Conservation (phyloP, 2,797 vertebrate species). For the Philypnodon macrostomus region DNA sequence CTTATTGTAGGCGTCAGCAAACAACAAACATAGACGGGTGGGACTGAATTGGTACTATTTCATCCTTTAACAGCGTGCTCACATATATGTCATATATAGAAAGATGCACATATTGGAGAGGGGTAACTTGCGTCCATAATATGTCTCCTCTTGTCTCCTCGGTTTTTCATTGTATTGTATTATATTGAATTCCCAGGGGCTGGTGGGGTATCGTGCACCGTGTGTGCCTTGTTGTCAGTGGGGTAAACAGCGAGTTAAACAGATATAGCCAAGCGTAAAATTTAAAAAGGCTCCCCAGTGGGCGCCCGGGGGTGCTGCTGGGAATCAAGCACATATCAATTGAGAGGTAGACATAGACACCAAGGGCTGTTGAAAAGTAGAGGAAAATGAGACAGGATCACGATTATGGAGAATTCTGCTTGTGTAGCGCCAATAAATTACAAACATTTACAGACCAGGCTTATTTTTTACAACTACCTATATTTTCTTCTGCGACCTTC, state of each 20-base stretch:
- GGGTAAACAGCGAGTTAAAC: slow-evolving; percentile 99
- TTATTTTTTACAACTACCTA: slow-evolving; percentile 1
- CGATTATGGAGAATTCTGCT: slow-evolving; percentile 8
- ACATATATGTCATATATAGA: slow-evolving; percentile 34
- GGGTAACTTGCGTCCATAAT: slow-evolving; percentile 41
- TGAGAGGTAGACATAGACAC: slow-evolving; percentile 59
- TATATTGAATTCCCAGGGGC: slow-evolving; percentile 61
- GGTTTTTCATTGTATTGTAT: slow-evolving; percentile 65
- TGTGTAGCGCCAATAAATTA: slow-evolving; percentile 30
- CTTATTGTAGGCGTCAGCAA: too few relatives aligned
- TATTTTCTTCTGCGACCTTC: background rate
- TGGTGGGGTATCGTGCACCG: slow-evolving; percentile 28
- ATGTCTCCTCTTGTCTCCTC: slow-evolving; percentile 43
- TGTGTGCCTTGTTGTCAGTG: slow-evolving; percentile 80
- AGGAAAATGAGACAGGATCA: slow-evolving; percentile 14
- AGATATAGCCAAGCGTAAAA: slow-evolving; percentile 99
- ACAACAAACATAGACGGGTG: slow-evolving; percentile 20
- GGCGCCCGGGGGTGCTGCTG: slow-evolving; percentile 88
- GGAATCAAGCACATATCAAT: slow-evolving; percentile 99
- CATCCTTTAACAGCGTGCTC: slow-evolving; percentile 31
- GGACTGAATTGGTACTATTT: slow-evolving; percentile 11
- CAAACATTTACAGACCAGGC: slow-evolving; percentile 16
- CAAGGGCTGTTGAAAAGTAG: slow-evolving; percentile 27
- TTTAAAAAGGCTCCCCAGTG: slow-evolving; percentile 96
- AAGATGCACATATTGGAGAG: slow-evolving; percentile 28